A percentile compares a stretch with the other conserved stretches of the same genome.
phyloP scores from a whole-genome alignment of 2,113 vertebrate species.

The Syngnathoides biaculeatus region DNA sequence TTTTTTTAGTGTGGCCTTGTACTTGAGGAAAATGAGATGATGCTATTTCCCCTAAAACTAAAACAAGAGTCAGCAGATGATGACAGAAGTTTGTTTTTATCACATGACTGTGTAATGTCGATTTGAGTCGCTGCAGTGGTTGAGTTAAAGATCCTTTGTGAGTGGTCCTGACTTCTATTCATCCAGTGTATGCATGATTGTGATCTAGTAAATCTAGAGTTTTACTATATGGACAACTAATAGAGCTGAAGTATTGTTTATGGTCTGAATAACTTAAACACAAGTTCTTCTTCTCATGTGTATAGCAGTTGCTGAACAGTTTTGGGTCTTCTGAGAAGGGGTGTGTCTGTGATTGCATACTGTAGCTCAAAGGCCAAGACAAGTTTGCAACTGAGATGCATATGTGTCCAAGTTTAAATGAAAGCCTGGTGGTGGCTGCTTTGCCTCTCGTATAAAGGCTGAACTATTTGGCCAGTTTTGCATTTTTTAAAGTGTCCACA shows the following conservation, averaged over 20 bases:
- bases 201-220: neutral
- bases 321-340: neutral
- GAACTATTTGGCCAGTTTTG: neutral
- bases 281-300: conserved; percentile 4
- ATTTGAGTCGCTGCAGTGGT: neutral
- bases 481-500: neutral
- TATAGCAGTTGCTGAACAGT: neutral
- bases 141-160: neutral
- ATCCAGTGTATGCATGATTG: neutral
- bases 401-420: neutral
- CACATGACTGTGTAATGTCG: neutral
- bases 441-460: neutral
- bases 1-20: neutral
- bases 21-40: neutral
- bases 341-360: neutral
- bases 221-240: neutral
- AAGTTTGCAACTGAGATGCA: neutral
- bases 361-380: neutral
- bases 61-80: neutral
- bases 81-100: neutral
- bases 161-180: neutral
- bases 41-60: neutral
- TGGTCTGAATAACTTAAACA: neutral
- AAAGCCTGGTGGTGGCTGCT: neutral
- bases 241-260: neutral